Percentiles rank a stretch among this genome's conserved stretches.
These are phyloP conservation scores for Cataglyphis albicans DNA, from an alignment of 2,888 invertebrate genomes.

Conservation along the genomic window DNA sequence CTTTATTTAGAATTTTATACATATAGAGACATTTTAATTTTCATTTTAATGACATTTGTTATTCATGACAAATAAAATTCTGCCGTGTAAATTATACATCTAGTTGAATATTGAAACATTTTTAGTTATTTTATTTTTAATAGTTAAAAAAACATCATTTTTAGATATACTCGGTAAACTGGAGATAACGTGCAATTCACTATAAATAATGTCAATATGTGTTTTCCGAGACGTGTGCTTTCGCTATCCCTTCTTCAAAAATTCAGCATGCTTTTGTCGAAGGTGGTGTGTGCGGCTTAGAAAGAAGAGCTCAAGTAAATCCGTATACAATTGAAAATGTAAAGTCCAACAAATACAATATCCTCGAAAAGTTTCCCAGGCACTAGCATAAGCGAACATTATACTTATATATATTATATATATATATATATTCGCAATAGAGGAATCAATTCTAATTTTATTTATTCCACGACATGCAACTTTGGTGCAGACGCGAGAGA, in stretches of 20 bases:
- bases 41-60: background rate
- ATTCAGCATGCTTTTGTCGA: conserved; percentile 35
- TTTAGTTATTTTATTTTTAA: background rate
- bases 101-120: background rate
- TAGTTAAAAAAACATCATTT: background rate
- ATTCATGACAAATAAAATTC: background rate
- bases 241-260: conserved; percentile 14
- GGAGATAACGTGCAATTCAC: background rate
- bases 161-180: background rate
- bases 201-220: background rate
- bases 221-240: background rate
- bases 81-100: background rate
- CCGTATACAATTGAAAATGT: conserved; percentile 22
- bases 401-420: too few species aligned
- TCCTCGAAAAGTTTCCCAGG: background rate
- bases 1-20: background rate
- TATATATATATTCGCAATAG: background rate
- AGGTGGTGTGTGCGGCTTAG: conserved; percentile 14
- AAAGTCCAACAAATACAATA: conserved; percentile 8
- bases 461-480: background rate
- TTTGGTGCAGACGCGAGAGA: background rate
- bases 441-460: background rate
- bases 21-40: background rate
- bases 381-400: background rate
- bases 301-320: conserved; percentile 42